Evolutionary conservation across 2,113 vertebrate genomes (phyloP).

Genomic region (Globicephala melas): DNA sequence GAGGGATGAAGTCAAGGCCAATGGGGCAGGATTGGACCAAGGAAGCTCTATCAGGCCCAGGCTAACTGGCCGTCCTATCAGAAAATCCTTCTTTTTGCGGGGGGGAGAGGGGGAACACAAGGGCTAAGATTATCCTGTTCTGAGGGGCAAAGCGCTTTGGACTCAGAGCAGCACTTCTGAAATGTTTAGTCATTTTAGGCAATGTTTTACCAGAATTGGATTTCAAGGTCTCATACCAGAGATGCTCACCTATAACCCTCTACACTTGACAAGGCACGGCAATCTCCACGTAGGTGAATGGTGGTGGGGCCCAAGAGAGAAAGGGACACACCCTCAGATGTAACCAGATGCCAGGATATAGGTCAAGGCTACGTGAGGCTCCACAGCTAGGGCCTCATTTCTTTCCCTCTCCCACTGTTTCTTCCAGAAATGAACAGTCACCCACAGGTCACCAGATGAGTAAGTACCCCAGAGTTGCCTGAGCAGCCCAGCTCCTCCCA

Average conservation of each 20-base stretch:
- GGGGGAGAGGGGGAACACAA: background rate
- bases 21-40: background rate
- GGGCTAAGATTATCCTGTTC: background rate
- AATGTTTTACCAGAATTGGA: background rate
- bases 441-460: background rate
- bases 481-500: background rate
- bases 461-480: background rate
- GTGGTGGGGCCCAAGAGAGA: background rate
- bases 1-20: background rate
- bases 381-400: background rate
- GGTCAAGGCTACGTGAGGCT: background rate
- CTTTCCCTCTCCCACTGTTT: background rate
- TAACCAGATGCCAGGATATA: background rate
- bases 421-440: background rate
- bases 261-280: background rate
- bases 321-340: background rate
- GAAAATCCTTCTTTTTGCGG: background rate
- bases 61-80: background rate
- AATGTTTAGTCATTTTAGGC: background rate
- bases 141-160: background rate
- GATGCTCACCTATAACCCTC: background rate
- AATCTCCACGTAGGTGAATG: background rate
- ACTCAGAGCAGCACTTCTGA: background rate
- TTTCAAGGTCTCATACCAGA: background rate
- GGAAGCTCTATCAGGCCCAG: background rate